Percentiles rank a stretch among this genome's conserved stretches.
phyloP scores from a whole-genome alignment of 2,113 vertebrate genomes.

The Triplophysa tibetana region DNA sequence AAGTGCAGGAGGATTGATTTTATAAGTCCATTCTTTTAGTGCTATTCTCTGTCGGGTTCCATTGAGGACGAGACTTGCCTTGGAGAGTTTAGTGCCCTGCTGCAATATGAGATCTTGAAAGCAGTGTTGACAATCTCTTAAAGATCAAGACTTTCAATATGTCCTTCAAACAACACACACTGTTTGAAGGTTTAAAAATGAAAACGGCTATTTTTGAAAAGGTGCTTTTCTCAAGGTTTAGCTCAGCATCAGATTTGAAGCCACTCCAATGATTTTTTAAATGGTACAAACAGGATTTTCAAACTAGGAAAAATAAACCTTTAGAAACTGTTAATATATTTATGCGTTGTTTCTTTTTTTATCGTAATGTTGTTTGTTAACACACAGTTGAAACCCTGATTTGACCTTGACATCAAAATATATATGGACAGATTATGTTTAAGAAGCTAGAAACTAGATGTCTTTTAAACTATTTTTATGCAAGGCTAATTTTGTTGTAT shows the following conservation, averaged over 20 bases:
- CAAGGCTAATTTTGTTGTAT: too few relatives aligned
- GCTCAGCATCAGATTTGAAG: not conserved
- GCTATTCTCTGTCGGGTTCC: not conserved
- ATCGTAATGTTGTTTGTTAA: too few relatives aligned
- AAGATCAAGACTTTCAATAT: not conserved
- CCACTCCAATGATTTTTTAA: not conserved
- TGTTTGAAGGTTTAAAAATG: not conserved
- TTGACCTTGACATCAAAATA: too few relatives aligned
- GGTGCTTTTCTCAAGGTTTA: not conserved
- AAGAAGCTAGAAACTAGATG: too few relatives aligned
- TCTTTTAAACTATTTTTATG: too few relatives aligned
- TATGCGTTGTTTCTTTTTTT: too few relatives aligned
- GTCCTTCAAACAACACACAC: not conserved
- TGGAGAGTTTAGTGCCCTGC: not conserved
- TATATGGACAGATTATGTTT: too few relatives aligned
- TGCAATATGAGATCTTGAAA: not conserved
- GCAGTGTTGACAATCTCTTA: not conserved
- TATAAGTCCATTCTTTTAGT: not conserved
- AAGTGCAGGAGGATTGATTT: not conserved
- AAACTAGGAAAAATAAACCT: too few relatives aligned
- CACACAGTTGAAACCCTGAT: too few relatives aligned
- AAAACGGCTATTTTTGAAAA: conserved; percentile 7
- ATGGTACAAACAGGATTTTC: too few relatives aligned
- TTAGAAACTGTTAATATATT: too few relatives aligned
- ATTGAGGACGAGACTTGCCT: not conserved